phyloP scores from a whole-genome alignment of 2,797 vertebrate species.

The Monodelphis domestica region DNA sequence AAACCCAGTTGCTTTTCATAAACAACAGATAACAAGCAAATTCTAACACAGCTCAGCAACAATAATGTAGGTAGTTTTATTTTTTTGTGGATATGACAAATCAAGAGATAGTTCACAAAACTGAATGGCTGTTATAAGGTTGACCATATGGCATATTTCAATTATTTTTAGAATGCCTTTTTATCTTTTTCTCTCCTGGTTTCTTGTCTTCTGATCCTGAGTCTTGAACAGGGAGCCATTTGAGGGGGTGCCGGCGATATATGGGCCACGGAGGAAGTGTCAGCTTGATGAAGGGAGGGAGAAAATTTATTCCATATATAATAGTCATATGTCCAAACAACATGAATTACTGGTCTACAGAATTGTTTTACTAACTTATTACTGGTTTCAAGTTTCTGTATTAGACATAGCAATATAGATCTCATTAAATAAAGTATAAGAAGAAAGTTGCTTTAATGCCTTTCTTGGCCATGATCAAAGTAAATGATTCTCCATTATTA shows the following conservation, averaged over 20 bases:
- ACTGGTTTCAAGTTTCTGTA: slow-evolving; percentile 23
- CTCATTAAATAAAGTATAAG: neutral
- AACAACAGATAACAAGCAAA: slow-evolving; percentile 53
- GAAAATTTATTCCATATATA: slow-evolving; percentile 12
- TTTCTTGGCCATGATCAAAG: neutral
- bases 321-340: slow-evolving; percentile 22
- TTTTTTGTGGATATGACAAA: slow-evolving; percentile 59
- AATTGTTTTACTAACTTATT: neutral
- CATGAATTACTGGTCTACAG: neutral
- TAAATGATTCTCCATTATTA: neutral
- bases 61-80: slow-evolving; percentile 48
- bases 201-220: slow-evolving; percentile 90
- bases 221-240: slow-evolving; percentile 93
- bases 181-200: slow-evolving; percentile 87
- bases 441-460: neutral
- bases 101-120: slow-evolving; percentile 58
- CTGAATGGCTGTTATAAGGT: slow-evolving; percentile 60
- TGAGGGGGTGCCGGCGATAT: slow-evolving; percentile 93
- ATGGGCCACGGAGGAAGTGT: slow-evolving; percentile 98
- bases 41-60: slow-evolving; percentile 27
- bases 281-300: slow-evolving; percentile 85
- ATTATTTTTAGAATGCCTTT: slow-evolving; percentile 85
- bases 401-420: neutral
- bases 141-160: slow-evolving; percentile 49
- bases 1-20: slow-evolving; percentile 50